Evolutionary conservation across 2,888 invertebrate genomes (phyloP), one percentile per base, ranked within the genome.

Genomic region (Xanthorhoe spadicearia): DNA sequence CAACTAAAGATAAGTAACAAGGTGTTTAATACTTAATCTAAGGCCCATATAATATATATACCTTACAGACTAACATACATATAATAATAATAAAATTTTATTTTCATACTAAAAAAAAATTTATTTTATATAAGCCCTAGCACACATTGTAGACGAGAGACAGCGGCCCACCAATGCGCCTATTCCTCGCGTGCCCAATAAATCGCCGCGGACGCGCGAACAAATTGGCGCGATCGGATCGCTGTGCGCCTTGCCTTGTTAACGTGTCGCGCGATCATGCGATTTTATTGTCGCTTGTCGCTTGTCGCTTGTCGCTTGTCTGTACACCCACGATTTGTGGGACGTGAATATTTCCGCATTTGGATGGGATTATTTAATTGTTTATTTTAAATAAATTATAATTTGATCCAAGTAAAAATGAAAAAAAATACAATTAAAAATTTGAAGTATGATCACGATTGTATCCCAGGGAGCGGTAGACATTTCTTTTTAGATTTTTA

Each of bases 171-270:
- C 86, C 86, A 83, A 83, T 83, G 82, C 79, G 75, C 80, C 78
- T 75, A 76, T 75, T 13, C 38, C 80, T 87, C 88, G 89, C 89
- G 88, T 89, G 88, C 78, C 78, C 85, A 85, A 92, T 92, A 92
- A 92, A 92, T 92, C 87, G 74, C 67, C 61, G 60, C 74, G 67
- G 90, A 90, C 91, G 86, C 84, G 84, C 84, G 88, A 86, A 91
- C 92, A 92, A 92, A 92, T 92, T 92, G 92, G 89, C 86, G 76
- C 78, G 83, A 87, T 87, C 79, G 79, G 82, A 86, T 90, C 86
- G 83, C 63, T 81, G 84, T 83, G 78, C 79, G 72, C 76, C 70
- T 48, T 75, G 73, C 82, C 88, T 89, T 89, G 90, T 90, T 89
- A 88, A 84, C 86, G 85, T 83, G 75, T 73, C 69, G 73, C 69